Base-by-base conservation (phyloP, 2,888 invertebrate genomes). In the Marasmarcha lunaedactyla region DNA sequence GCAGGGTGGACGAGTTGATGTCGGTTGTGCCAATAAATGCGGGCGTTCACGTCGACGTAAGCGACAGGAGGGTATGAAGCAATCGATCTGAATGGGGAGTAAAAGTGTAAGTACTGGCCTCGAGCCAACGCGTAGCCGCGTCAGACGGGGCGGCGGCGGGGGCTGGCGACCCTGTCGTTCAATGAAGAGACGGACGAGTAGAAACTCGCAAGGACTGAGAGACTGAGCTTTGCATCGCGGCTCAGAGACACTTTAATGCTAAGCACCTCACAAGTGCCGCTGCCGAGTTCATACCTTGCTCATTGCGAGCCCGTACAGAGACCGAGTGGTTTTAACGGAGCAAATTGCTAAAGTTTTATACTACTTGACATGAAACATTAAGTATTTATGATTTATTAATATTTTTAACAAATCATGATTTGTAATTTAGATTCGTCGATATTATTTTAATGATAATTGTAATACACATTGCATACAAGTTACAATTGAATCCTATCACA, bases 81-180 rank as follows among this genome's bases (percentile, higher is more conserved):
- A 68, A 76, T 79, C 73, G 71, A 77, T 73, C 64, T 54, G 53
- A 56, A 63, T 64, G 63, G 60, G 57, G 58, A 71, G 72, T 72
- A 71, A 72, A 73, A 70, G 66, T 68, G 51, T 57, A 62, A 70
- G 60, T 63, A 58, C 68, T 78, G 78, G 79, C 72, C 58, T 45
- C 35, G 47, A 52, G 73, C 79, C 81, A 79, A 72, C 71, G 62
- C 71, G 63, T 64, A 54, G 62, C 57, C 56, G 60, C 52, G 54
- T 52, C 61, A 47, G 49, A 55, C 50, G 57, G 53, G 50, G 59
- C 59, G 55, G 54, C 53, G 57, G 52, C 58, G 64, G 69, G 63
- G 57, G 59, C 58, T 54, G 54, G 54, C 57, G 59, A 65, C 71
- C 71, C 65, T 64, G 57, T 49, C 61, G 60, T 57, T 57, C 61